phyloP scores from a whole-genome alignment of 2,113 vertebrate species.

The Ariopsis seemanni region DNA sequence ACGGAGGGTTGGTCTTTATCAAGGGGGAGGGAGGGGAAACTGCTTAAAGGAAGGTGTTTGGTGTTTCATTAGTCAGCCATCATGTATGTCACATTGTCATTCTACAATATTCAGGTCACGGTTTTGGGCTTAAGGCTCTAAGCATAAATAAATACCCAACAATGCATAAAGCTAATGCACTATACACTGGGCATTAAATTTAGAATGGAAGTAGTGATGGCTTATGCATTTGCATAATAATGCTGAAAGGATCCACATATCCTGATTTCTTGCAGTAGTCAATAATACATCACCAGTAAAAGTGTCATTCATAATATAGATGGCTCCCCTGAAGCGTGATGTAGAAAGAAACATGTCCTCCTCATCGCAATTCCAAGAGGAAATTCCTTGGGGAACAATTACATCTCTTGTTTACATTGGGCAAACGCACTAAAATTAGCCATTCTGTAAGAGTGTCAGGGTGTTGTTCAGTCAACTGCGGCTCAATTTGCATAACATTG shows the following conservation, averaged over 20 bases:
- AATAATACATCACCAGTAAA: not conserved
- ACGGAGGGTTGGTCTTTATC: not conserved
- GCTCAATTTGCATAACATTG: slow-evolving; percentile 36
- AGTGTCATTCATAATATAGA: not conserved
- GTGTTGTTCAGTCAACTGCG: slow-evolving; percentile 32
- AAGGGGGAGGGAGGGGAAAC: not conserved
- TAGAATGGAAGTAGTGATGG: not conserved
- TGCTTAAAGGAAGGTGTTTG: not conserved
- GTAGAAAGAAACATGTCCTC: not conserved
- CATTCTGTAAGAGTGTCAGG: slow-evolving; percentile 15
- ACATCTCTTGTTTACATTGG: slow-evolving; percentile 40
- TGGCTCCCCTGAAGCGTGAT: not conserved
- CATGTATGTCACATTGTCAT: not conserved
- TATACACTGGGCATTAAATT: not conserved
- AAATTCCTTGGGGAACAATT: slow-evolving; percentile 38
- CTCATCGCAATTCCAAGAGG: slow-evolving; percentile 15
- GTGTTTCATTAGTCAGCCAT: not conserved
- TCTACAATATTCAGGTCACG: not conserved
- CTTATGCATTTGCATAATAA: not conserved
- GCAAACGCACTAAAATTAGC: slow-evolving; percentile 42
- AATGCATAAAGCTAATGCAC: not conserved
- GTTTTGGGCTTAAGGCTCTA: not conserved
- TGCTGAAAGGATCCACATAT: not conserved
- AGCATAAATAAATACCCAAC: not conserved
- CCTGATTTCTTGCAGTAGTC: not conserved